A percentile compares a stretch with the other conserved stretches of the same genome.
These are phyloP conservation scores for Chrysopa pallens DNA, from an alignment of 1,140 invertebrate species.

Conservation along the genomic window DNA sequence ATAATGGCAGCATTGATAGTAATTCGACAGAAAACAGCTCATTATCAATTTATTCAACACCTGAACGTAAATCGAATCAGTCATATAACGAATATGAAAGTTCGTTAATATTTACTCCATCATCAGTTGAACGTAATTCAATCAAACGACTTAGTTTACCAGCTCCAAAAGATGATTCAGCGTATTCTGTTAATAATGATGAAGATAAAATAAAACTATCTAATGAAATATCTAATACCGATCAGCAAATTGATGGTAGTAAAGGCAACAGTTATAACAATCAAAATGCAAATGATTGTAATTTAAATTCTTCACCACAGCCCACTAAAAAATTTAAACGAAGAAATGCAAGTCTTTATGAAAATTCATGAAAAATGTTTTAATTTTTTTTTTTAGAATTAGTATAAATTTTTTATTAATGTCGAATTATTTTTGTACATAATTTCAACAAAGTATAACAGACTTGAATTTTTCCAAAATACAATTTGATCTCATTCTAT, in stretches of 20 bases:
- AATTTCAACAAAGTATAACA: too few species aligned
- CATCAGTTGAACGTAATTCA: not conserved
- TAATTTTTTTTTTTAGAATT: too few species aligned
- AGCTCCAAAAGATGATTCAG: not conserved
- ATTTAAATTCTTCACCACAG: not conserved
- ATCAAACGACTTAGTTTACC: conserved; percentile 3
- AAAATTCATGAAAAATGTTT: not conserved
- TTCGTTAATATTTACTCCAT: not conserved
- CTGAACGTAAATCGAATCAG: conserved; percentile 1
- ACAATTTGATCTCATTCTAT: too few species aligned
- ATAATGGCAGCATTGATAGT: conserved; percentile 12
- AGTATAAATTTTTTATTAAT: too few species aligned
- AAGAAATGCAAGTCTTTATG: conserved; percentile 25
- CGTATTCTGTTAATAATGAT: not conserved
- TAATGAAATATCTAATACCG: not conserved
- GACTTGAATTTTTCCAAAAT: too few species aligned
- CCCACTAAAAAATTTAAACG: conserved; percentile 25
- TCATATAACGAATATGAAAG: not conserved
- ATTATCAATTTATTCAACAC: not conserved
- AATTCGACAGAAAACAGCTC: conserved; percentile 1
- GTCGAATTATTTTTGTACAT: too few species aligned
- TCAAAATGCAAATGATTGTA: conserved; percentile 1
- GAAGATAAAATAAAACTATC: not conserved
- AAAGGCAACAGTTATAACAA: not conserved
- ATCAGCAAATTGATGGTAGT: not conserved